phyloP scores from a whole-genome alignment of 2,888 invertebrate species.

The Saturnia pavonia region DNA sequence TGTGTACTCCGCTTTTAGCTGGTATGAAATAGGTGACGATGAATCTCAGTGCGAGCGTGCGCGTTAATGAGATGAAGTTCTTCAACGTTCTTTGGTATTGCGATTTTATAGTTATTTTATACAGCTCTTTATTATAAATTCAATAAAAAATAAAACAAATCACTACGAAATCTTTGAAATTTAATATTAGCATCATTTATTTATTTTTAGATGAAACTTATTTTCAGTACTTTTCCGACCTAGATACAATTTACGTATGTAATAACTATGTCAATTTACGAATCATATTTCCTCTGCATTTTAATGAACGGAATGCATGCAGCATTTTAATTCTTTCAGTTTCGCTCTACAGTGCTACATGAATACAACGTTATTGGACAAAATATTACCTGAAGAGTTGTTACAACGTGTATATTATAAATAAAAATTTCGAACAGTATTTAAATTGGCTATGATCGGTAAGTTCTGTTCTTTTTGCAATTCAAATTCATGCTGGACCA shows the following conservation, averaged over 20 bases:
- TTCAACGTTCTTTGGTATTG: not conserved
- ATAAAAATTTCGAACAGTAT: not conserved
- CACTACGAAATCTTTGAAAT: not conserved
- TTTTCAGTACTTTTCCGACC: not conserved
- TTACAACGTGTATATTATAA: no score
- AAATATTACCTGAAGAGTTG: not conserved
- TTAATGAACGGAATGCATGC: not conserved
- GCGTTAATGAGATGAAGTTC: constrained; percentile 18
- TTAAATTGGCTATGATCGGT: not conserved
- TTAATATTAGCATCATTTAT: not conserved
- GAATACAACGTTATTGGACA: not conserved
- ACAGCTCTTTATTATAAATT: not conserved
- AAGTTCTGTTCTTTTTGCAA: not conserved
- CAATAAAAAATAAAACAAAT: not conserved
- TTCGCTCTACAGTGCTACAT: not conserved
- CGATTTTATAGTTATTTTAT: not conserved
- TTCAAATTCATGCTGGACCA: no score
- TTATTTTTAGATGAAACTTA: no score
- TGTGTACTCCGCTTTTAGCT: constrained; percentile 15
- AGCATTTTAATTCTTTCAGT: not conserved
- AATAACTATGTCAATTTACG: not conserved
- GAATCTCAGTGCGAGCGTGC: constrained; percentile 23
- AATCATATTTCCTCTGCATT: not conserved
- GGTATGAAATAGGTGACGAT: constrained; percentile 20
- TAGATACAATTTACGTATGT: not conserved